Conservation (phyloP, 2,888 invertebrate genomes). For the Nephrotoma flavescens region DNA sequence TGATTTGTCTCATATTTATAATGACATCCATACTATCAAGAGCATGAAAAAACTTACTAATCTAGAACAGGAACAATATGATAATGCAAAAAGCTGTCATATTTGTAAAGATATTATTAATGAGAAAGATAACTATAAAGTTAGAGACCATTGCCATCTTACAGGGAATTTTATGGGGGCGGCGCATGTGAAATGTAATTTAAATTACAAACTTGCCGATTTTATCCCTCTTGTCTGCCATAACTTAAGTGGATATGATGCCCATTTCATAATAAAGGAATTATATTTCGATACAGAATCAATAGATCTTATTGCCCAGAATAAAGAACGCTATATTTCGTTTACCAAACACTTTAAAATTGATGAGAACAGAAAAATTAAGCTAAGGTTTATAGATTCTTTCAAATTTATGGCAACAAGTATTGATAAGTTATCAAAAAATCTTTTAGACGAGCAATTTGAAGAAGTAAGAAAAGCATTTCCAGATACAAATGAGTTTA, state of each 20-base stretch:
- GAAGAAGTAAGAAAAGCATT: slow-evolving; percentile 15
- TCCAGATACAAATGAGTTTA: slow-evolving; percentile 18
- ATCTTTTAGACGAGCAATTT: no score
- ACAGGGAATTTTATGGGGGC: slow-evolving; percentile 16
- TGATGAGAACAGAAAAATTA: no score
- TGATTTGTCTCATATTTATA: background rate
- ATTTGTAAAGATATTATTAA: background rate
- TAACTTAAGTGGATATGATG: slow-evolving; percentile 18
- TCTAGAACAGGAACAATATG: background rate
- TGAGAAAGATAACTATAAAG: slow-evolving; percentile 7
- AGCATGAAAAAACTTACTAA: no score
- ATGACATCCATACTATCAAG: no score
- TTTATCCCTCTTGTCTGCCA: slow-evolving; percentile 16
- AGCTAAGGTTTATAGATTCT: no score
- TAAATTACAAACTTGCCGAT: slow-evolving; percentile 14
- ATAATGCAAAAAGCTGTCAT: background rate
- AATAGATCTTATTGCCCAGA: slow-evolving; percentile 12
- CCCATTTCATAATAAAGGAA: slow-evolving; percentile 20
- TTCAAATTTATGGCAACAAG: no score
- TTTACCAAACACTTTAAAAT: no score
- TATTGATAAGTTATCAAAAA: no score
- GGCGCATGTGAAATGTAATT: slow-evolving; percentile 15
- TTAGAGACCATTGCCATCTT: slow-evolving; percentile 11
- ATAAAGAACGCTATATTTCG: no score
- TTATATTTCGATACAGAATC: slow-evolving; percentile 12